Conservation (phyloP, 2,888 invertebrate species). For the Thecophora atra region DNA sequence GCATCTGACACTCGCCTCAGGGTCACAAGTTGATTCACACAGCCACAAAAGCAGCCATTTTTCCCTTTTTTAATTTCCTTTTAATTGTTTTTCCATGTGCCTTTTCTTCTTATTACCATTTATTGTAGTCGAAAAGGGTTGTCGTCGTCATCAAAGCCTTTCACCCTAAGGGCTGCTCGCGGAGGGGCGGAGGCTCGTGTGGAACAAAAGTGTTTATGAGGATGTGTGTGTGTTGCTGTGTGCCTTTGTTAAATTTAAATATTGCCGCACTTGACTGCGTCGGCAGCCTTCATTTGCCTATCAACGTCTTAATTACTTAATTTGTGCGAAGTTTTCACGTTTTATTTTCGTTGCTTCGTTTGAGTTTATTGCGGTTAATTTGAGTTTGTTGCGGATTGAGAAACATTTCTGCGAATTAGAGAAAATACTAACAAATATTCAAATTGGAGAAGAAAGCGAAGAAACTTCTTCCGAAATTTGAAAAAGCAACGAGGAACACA, state of each 20-base stretch:
- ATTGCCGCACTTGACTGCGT: conserved; percentile 24
- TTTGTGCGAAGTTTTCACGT: conserved; percentile 35
- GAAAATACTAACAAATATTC: too few relatives aligned
- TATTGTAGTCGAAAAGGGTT: conserved; percentile 1
- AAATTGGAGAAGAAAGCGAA: too few relatives aligned
- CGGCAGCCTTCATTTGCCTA: conserved; percentile 39
- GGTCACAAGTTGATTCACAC: neutral
- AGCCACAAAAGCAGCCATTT: conserved; percentile 11
- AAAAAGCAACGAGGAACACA: too few relatives aligned
- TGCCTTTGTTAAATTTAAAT: conserved; percentile 11
- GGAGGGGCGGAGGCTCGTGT: neutral
- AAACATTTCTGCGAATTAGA: too few relatives aligned
- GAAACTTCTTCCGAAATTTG: too few relatives aligned
- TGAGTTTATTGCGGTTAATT: neutral
- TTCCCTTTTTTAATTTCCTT: neutral
- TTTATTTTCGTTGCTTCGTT: neutral
- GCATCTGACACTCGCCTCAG: neutral
- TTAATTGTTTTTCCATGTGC: neutral
- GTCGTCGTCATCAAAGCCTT: neutral
- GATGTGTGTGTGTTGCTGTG: neutral
- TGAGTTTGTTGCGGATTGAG: neutral
- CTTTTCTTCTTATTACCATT: conserved; percentile 13
- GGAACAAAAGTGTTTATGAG: neutral
- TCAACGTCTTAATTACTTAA: conserved; percentile 45
- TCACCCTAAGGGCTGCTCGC: conserved; percentile 1